Evolutionary conservation across 2,888 invertebrate genomes (phyloP).

Genomic region (Platypus cylindrus): DNA sequence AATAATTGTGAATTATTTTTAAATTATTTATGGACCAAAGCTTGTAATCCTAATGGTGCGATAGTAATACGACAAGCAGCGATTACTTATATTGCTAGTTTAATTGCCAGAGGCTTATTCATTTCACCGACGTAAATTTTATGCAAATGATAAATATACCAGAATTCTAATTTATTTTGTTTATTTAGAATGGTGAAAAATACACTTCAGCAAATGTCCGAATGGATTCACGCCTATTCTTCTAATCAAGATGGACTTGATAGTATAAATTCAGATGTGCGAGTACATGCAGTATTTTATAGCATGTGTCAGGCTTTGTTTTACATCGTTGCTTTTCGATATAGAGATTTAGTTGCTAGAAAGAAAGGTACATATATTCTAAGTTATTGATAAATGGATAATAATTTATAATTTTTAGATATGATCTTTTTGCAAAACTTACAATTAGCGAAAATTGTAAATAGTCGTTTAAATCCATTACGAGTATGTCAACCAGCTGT

Average conservation of each 20-base stretch:
- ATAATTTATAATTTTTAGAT: constrained; percentile 48
- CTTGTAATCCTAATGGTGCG: constrained; percentile 51
- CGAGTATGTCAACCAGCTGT: constrained; percentile 66
- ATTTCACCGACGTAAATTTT: constrained; percentile 44
- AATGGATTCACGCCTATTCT: constrained; percentile 80
- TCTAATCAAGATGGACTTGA: constrained; percentile 47
- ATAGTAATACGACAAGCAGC: constrained; percentile 53
- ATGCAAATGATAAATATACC: constrained; percentile 1
- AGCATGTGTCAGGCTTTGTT: constrained; percentile 86
- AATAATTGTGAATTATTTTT: constrained; percentile 51
- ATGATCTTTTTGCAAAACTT: constrained; percentile 66
- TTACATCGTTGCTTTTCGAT: constrained; percentile 82
- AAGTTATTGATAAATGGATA: constrained; percentile 1
- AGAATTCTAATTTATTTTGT: constrained; percentile 4
- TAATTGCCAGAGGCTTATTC: constrained; percentile 55
- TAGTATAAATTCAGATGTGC: constrained; percentile 43
- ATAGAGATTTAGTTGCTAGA: constrained; percentile 64
- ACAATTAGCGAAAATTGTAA: constrained; percentile 76
- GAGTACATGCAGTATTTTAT: constrained; percentile 80
- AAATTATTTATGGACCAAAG: constrained; percentile 59
- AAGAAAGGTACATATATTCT: constrained; percentile 54
- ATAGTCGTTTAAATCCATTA: constrained; percentile 78
- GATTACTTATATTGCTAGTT: constrained; percentile 63
- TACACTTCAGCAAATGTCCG: constrained; percentile 55
- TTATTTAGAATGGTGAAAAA: constrained; percentile 45